phyloP scores from a whole-genome alignment of 2,888 invertebrate species.

The Epistrophe grossulariae region DNA sequence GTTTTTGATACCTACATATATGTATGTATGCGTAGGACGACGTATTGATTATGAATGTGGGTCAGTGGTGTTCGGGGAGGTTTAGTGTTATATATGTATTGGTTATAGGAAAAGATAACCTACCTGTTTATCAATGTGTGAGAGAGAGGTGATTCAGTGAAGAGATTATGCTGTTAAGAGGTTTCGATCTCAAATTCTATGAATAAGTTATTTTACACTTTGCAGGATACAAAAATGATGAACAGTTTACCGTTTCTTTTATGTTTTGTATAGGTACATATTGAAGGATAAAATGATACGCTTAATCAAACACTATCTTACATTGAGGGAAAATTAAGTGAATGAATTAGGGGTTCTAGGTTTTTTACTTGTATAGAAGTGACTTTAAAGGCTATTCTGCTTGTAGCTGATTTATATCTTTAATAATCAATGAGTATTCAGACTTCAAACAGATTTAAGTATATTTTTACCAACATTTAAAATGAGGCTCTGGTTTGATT shows the following conservation, averaged over 20 bases:
- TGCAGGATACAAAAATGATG: constrained; percentile 8
- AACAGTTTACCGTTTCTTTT: constrained; percentile 16
- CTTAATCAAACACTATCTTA: constrained; percentile 18
- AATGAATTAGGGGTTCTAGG: background rate
- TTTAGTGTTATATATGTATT: background rate
- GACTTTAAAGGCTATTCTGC: background rate
- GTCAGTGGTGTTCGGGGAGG: constrained; percentile 25
- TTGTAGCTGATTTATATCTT: too few species aligned
- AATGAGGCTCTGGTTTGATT: too few species aligned
- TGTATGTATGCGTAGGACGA: background rate
- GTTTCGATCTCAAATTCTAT: constrained; percentile 9
- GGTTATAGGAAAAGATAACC: background rate
- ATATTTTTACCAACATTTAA: too few species aligned
- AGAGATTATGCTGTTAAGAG: constrained; percentile 19
- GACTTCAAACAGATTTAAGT: too few species aligned
- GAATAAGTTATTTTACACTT: constrained; percentile 23
- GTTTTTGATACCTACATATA: background rate
- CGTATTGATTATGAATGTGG: constrained; percentile 39
- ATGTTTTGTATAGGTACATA: constrained; percentile 1
- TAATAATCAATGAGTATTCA: background rate
- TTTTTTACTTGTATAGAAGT: background rate
- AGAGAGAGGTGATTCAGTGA: constrained; percentile 25
- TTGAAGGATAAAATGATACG: constrained; percentile 7
- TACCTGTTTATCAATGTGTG: background rate
- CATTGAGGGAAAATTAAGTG: background rate